phyloP scores from a whole-genome alignment of 2,888 invertebrate species.

The Diarsia dahlii region DNA sequence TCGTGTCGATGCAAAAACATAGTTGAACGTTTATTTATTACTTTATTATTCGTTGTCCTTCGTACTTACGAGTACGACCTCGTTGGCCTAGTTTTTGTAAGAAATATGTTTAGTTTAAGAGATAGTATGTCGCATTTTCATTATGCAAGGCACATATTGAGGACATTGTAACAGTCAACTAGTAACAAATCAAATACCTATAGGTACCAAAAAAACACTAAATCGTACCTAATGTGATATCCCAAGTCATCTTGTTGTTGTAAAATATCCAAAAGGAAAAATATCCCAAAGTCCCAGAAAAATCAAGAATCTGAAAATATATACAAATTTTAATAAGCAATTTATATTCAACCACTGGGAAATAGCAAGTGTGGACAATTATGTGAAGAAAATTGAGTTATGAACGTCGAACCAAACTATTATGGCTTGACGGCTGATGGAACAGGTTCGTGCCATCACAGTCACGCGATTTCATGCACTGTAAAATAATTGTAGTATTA shows the following conservation, averaged over 20 bases:
- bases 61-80: constrained; percentile 33
- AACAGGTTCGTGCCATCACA: constrained; percentile 44
- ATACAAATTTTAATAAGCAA: constrained; percentile 28
- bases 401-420: constrained; percentile 39
- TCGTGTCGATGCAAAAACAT: constrained; percentile 65
- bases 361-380: constrained; percentile 54
- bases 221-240: constrained; percentile 82
- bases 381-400: constrained; percentile 58
- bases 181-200: background rate
- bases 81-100: constrained; percentile 49
- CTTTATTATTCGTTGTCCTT: constrained; percentile 50
- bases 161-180: background rate
- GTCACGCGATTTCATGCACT: constrained; percentile 51
- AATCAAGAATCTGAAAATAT: constrained; percentile 36
- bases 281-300: background rate
- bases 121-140: background rate
- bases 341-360: constrained; percentile 44
- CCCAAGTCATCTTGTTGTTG: constrained; percentile 81
- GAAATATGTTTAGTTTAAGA: background rate
- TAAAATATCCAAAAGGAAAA: constrained; percentile 33
- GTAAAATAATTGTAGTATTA: constrained; percentile 7
- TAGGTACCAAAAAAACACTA: background rate
- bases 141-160: background rate
- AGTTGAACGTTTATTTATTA: constrained; percentile 56
- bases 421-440: constrained; percentile 33